A percentile compares a stretch with the other conserved stretches of the same genome.
Evolutionary conservation across 2,888 invertebrate genomes (phyloP).

Genomic region (Galeopsomyia nigrocyanea): DNA sequence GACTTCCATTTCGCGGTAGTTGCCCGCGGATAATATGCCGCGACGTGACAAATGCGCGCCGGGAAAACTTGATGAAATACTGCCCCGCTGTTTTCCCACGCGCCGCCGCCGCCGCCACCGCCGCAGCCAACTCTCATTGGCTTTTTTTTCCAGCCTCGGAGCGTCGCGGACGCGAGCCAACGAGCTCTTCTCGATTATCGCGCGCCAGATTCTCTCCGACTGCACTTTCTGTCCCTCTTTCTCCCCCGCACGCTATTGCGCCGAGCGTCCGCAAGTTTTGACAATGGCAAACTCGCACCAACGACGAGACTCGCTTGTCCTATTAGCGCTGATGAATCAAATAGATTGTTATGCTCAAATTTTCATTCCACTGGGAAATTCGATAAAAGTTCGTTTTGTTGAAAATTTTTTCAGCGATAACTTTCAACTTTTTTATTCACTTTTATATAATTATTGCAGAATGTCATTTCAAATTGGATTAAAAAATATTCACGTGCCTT

Average conservation of each 20-base stretch:
- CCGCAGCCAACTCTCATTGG: neutral
- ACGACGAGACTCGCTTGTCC: too few relatives aligned
- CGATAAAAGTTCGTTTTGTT: too few relatives aligned
- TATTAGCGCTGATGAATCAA: too few relatives aligned
- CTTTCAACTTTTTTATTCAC: too few relatives aligned
- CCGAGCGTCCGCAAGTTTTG: too few relatives aligned
- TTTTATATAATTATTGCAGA: too few relatives aligned
- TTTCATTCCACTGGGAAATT: too few relatives aligned
- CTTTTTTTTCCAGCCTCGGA: neutral
- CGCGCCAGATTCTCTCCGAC: neutral
- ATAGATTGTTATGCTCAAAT: too few relatives aligned
- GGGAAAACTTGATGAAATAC: conserved; percentile 43
- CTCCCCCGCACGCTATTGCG: neutral
- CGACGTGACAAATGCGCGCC: conserved; percentile 35
- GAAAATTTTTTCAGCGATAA: too few relatives aligned
- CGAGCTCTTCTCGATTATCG: conserved; percentile 7
- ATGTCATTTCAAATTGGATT: too few relatives aligned
- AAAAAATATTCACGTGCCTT: too few relatives aligned
- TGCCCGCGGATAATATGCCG: conserved; percentile 32
- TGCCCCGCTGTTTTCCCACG: neutral
- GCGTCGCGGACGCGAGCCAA: neutral
- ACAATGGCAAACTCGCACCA: too few relatives aligned
- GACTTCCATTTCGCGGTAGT: conserved; percentile 39
- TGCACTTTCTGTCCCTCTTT: neutral
- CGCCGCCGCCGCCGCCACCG: neutral